These are phyloP conservation scores for Zapus hudsonius DNA, from an alignment of 2,113 vertebrate species.

Conservation along the genomic window DNA sequence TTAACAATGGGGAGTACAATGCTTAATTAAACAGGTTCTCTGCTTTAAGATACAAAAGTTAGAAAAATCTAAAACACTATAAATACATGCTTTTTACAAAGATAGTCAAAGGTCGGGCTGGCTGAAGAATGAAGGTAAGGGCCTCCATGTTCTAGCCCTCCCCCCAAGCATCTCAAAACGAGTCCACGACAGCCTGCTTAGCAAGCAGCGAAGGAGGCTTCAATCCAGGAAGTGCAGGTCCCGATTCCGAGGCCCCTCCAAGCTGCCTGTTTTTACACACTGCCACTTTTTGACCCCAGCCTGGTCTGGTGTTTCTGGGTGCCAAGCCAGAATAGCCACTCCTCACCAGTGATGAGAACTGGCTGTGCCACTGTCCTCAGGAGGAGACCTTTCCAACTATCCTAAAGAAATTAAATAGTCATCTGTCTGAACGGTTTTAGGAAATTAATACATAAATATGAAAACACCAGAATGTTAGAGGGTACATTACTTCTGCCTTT, in stretches of 20 bases:
- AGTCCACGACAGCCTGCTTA: background rate
- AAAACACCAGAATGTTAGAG: slow-evolving; percentile 74
- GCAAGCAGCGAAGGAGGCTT: background rate
- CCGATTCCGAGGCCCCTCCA: background rate
- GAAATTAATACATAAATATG: slow-evolving; percentile 82
- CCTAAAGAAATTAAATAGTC: slow-evolving; percentile 81
- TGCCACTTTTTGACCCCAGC: background rate
- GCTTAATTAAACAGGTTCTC: slow-evolving; percentile 68
- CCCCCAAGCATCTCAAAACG: background rate
- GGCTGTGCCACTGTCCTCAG: slow-evolving; percentile 1
- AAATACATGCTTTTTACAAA: slow-evolving; percentile 79
- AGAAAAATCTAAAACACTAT: slow-evolving; percentile 79
- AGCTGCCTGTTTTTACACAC: background rate
- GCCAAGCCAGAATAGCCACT: background rate
- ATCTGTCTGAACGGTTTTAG: slow-evolving; percentile 71
- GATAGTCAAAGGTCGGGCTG: slow-evolving; percentile 46
- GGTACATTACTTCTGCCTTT: slow-evolving; percentile 60
- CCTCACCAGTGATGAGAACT: background rate
- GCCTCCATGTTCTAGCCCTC: fast-evolving
- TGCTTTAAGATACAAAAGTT: slow-evolving; percentile 74
- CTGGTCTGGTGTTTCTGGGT: background rate
- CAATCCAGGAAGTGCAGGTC: background rate
- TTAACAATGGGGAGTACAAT: slow-evolving; percentile 66
- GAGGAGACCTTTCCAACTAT: slow-evolving; percentile 36
- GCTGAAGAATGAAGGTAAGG: background rate